These are phyloP conservation scores for Acanthurus leucopareius DNA, from an alignment of 2,797 vertebrate genomes.

Conservation along the genomic window DNA sequence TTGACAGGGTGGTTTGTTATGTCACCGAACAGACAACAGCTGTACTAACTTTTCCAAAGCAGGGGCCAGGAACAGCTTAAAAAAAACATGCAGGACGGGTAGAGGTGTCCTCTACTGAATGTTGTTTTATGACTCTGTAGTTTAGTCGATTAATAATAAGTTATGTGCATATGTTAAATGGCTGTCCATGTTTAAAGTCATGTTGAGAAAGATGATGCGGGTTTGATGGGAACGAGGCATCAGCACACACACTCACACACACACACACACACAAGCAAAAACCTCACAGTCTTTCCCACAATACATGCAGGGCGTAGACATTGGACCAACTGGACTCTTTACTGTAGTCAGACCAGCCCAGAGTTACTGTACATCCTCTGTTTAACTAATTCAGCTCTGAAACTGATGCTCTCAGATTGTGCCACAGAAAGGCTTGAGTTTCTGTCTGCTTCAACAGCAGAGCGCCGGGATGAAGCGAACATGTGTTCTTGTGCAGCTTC, in stretches of 20 bases:
- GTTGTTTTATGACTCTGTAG: constrained; percentile 9
- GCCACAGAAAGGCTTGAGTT: constrained; percentile 6
- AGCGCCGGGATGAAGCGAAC: constrained; percentile 9
- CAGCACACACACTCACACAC: constrained; percentile 9
- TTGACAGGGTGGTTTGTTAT: constrained; percentile 12
- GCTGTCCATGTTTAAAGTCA: not conserved
- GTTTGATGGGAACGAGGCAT: constrained; percentile 47
- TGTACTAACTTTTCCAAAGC: constrained; percentile 24
- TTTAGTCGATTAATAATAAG: constrained; percentile 23
- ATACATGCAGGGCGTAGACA: constrained; percentile 15
- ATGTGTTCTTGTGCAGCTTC: constrained; percentile 12
- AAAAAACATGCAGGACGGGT: not conserved
- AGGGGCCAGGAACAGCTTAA: constrained; percentile 1
- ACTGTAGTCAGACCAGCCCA: constrained; percentile 53
- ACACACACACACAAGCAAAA: constrained; percentile 15
- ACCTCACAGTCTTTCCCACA: constrained; percentile 9
- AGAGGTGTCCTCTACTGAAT: constrained; percentile 28
- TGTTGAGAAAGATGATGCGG: constrained; percentile 1
- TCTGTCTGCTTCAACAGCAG: constrained; percentile 37
- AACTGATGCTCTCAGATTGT: constrained; percentile 31
- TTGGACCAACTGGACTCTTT: constrained; percentile 43
- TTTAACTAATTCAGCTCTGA: constrained; percentile 33
- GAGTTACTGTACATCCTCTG: constrained; percentile 49
- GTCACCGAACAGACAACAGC: constrained; percentile 29
- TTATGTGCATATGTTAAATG: not conserved